These are phyloP conservation scores for Echinometra lucunter DNA, from an alignment of 53 echinoderm and acorn worm genomes.

Conservation along the genomic window DNA sequence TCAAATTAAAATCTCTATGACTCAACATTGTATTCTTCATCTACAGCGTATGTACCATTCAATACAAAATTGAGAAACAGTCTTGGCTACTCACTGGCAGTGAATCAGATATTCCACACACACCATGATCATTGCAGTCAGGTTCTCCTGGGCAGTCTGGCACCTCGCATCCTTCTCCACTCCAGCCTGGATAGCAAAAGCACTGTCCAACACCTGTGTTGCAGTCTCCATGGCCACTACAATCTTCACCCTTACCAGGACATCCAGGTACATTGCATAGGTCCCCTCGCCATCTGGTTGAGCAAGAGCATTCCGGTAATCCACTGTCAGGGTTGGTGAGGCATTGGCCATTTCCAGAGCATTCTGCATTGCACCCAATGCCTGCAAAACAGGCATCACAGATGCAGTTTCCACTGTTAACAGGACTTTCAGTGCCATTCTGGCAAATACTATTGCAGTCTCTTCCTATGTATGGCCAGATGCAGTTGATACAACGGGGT, in stretches of 20 bases:
- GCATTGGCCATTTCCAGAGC: conserved; percentile 85
- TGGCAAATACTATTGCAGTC: conserved; percentile 85
- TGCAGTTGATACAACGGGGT: conserved; percentile 84
- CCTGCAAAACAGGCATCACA: conserved; percentile 92
- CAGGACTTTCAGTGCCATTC: conserved; percentile 76
- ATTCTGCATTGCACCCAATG: conserved; percentile 88
- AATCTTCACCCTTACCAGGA: conserved; percentile 84
- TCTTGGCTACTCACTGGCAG: conserved; percentile 23
- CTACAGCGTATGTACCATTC: background rate
- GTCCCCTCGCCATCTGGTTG: conserved; percentile 82
- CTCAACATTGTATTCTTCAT: too few species aligned
- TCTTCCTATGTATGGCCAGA: conserved; percentile 82
- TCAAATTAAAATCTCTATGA: too few species aligned
- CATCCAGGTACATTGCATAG: conserved; percentile 86
- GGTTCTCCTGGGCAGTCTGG: conserved; percentile 92
- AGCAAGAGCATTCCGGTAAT: conserved; percentile 72
- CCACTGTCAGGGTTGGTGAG: conserved; percentile 33
- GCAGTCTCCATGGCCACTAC: conserved; percentile 91
- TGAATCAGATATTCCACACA: conserved; percentile 70
- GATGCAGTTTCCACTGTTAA: conserved; percentile 88
- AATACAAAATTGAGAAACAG: background rate
- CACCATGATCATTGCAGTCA: conserved; percentile 84
- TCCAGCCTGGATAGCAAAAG: conserved; percentile 92
- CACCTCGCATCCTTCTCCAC: conserved; percentile 84
- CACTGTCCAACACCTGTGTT: conserved; percentile 86